Conservation (phyloP, 1,140 invertebrate genomes). For the Phenacoccus solenopsis region DNA sequence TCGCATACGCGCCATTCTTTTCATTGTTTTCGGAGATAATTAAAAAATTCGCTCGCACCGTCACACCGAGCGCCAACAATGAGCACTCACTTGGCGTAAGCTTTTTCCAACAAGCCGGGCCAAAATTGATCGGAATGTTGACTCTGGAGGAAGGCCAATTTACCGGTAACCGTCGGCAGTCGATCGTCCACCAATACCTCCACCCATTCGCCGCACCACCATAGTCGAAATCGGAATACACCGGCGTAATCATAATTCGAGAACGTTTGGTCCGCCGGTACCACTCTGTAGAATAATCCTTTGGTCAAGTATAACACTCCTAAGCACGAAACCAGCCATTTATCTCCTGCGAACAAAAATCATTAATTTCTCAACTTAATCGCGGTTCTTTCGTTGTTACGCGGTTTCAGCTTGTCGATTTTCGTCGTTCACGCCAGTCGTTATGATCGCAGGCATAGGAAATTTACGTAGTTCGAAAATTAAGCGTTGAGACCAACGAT, state of each 20-base stretch:
- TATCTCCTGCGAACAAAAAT: slow-evolving; percentile 50
- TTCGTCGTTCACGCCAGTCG: no score
- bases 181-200: slow-evolving; percentile 93
- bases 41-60: no score
- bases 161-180: slow-evolving; percentile 81
- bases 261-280: slow-evolving; percentile 85
- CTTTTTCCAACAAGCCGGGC: slow-evolving; percentile 92
- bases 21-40: no score
- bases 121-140: slow-evolving; percentile 81
- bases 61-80: no score
- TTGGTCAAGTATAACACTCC: slow-evolving; percentile 72
- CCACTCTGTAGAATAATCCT: slow-evolving; percentile 86
- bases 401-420: no score
- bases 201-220: slow-evolving; percentile 93
- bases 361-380: no score
- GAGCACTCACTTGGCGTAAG: slow-evolving; percentile 84
- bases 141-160: slow-evolving; percentile 84
- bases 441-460: no score
- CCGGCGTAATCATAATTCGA: slow-evolving; percentile 49
- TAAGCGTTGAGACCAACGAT: no score
- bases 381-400: no score
- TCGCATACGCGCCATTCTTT: no score
- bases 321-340: slow-evolving; percentile 80
- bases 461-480: no score
- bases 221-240: slow-evolving; percentile 83